Base-by-base conservation (phyloP, 2,797 vertebrate genomes). In the Rhabdomys pumilio region DNA sequence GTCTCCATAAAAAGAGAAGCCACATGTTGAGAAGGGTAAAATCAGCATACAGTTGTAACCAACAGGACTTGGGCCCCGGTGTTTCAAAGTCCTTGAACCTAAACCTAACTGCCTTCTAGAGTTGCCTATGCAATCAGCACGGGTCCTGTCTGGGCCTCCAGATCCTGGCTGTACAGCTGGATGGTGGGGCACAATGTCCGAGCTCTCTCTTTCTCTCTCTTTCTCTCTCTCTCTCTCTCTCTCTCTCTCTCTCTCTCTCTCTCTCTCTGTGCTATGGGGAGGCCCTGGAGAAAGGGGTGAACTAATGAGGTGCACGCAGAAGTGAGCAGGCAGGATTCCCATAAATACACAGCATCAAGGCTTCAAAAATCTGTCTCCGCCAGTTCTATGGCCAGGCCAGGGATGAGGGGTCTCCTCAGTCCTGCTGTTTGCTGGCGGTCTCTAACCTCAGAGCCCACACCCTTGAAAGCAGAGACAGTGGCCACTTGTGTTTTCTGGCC, bases 401-500 rank as follows among this genome's bases (percentile, higher is more conserved):
- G 94, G 94, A 77, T 24, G 0, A 0, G 34, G 47, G 50, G 59
- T 38, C 47, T 75, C 67, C 38, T 76, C 20, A 2, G 12, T 26
- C 61, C 53, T 26, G 31, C 69, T 9, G 93, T 63, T 41, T 34
- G 57, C 88, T 65, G 1, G 93, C 77, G n/a, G 75, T 90, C 97
- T 95, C 95, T 26, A 87, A 72, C 0, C 81, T 93, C 92, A 77
- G 85, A 6, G 90, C 95, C 96, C 92, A 97, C 96, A 90, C 86
- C 93, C 96, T 79, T 6, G 55, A 73, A 41, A 65, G 89, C 90
- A 47, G 67, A 92, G 87, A 96, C 97, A 98, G 96, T 84, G 89
- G 90, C 85, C 81, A 73, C 96, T 98, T 97, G 97, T 98, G 93
- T 93, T 84, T 95, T 80, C 94, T 73, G 88, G 82, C 92, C 86